Evolutionary conservation across 2,113 vertebrate species (phyloP).

Genomic region (Tyto alba): DNA sequence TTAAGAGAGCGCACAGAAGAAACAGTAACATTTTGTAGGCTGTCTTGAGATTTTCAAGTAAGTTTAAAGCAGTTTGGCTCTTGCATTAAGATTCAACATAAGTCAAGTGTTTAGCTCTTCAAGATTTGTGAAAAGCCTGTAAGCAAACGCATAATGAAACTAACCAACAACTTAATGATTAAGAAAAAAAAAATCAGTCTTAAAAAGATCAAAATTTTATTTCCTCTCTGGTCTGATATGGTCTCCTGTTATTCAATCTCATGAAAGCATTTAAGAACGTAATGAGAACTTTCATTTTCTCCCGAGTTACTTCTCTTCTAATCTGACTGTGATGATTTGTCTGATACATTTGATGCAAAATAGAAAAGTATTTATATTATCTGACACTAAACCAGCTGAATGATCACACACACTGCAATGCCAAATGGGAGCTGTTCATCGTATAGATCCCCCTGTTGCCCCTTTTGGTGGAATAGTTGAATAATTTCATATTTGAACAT

Average conservation of each 20-base stretch:
- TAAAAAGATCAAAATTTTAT: neutral
- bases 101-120: neutral
- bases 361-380: neutral
- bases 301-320: neutral
- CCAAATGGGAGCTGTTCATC: neutral
- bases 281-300: neutral
- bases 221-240: neutral
- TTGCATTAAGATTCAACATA: neutral
- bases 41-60: neutral
- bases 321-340: neutral
- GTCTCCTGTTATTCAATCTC: neutral
- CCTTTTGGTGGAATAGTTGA: neutral
- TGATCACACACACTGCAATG: neutral
- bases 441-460: neutral
- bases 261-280: neutral
- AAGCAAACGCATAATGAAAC: neutral
- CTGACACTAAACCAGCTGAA: neutral
- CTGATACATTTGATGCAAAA: neutral
- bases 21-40: neutral
- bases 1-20: neutral
- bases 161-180: neutral
- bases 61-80: neutral
- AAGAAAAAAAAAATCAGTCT: neutral
- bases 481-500: neutral
- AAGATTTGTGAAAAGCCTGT: neutral